phyloP scores from a whole-genome alignment of 1,140 invertebrate species.

The Asbolus verrucosus region DNA sequence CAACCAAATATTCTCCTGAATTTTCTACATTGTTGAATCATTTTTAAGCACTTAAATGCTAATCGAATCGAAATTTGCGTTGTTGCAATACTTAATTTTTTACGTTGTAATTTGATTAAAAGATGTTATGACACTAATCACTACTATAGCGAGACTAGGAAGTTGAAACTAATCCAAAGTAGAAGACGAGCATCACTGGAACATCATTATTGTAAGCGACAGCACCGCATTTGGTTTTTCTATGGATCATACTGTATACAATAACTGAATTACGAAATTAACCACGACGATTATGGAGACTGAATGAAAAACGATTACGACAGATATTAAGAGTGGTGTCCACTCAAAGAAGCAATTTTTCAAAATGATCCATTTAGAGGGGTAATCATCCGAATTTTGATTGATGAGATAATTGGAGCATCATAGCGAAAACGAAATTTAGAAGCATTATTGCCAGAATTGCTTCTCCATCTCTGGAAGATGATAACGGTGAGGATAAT shows the following conservation, averaged over 20 bases:
- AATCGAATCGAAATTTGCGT: no score
- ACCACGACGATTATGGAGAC: constrained; percentile 68
- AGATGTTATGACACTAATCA: no score
- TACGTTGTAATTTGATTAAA: no score
- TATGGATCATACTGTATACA: constrained; percentile 67
- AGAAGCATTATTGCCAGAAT: constrained; percentile 1
- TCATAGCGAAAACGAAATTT: neutral
- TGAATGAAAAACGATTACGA: constrained; percentile 64
- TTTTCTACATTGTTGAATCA: no score
- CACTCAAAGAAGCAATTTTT: constrained; percentile 63
- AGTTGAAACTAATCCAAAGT: no score
- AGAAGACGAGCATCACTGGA: constrained; percentile 71
- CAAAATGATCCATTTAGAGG: constrained; percentile 60
- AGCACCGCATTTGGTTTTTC: constrained; percentile 64
- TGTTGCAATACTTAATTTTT: no score
- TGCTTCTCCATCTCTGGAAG: constrained; percentile 62
- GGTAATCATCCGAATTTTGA: constrained; percentile 57
- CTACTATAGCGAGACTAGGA: no score
- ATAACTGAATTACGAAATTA: constrained; percentile 72
- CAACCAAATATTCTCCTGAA: no score
- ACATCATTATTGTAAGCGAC: constrained; percentile 63
- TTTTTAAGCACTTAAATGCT: no score
- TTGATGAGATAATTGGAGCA: neutral
- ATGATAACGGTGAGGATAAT: constrained; percentile 71
- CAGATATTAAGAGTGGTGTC: constrained; percentile 59